Conservation (phyloP, 2,888 invertebrate species). For the Hirudinaria manillensis region DNA sequence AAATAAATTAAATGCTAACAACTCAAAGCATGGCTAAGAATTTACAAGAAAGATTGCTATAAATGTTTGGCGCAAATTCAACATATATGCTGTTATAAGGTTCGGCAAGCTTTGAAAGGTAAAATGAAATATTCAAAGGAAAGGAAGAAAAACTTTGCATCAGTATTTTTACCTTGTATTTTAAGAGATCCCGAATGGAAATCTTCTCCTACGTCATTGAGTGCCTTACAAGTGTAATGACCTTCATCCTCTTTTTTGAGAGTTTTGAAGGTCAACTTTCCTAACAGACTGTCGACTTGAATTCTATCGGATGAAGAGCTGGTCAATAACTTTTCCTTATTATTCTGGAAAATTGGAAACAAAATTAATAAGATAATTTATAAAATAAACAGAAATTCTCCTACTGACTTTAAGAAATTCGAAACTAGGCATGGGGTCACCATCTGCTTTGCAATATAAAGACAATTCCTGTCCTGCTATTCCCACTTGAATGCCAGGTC, state of each 20-base stretch:
- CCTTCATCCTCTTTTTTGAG: slow-evolving; percentile 37
- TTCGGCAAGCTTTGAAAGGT: too few relatives aligned
- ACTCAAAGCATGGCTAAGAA: too few relatives aligned
- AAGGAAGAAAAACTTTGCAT: background rate
- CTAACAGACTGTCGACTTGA: slow-evolving; percentile 35
- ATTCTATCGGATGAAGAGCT: slow-evolving; percentile 35
- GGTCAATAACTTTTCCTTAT: slow-evolving; percentile 22
- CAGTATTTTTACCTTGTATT: background rate
- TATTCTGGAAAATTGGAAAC: background rate
- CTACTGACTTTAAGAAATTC: slow-evolving; percentile 38
- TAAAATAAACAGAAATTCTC: background rate
- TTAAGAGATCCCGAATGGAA: slow-evolving; percentile 20
- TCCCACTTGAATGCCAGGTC: slow-evolving; percentile 32
- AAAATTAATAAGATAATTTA: background rate
- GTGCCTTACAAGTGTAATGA: slow-evolving; percentile 37
- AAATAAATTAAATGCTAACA: too few relatives aligned
- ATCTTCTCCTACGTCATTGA: slow-evolving; percentile 38
- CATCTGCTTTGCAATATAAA: slow-evolving; percentile 36
- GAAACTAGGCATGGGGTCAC: slow-evolving; percentile 39
- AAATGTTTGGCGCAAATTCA: too few relatives aligned
- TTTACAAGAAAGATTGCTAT: too few relatives aligned
- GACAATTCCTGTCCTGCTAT: slow-evolving; percentile 36
- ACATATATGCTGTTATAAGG: too few relatives aligned
- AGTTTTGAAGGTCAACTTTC: slow-evolving; percentile 38
- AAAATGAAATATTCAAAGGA: background rate